These are phyloP conservation scores for Drosophila grimshawi DNA, from an alignment of 1,140 invertebrate genomes.

Conservation along the genomic window DNA sequence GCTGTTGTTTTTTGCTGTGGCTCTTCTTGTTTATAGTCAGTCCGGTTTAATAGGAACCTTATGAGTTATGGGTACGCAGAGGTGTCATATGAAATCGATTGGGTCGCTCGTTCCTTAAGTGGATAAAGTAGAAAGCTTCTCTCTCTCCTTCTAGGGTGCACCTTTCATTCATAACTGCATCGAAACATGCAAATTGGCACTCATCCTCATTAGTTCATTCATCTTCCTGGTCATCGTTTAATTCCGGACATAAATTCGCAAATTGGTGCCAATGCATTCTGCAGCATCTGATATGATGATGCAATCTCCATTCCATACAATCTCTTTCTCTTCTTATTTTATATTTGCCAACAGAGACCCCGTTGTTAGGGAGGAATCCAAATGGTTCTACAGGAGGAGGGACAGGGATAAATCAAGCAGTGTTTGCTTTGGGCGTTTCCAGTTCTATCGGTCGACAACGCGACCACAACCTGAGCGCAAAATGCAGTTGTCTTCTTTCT, in stretches of 20 bases:
- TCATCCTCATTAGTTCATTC: slow-evolving; percentile 35
- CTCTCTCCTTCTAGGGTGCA: slow-evolving; percentile 33
- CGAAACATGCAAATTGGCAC: slow-evolving; percentile 60
- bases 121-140: slow-evolving; percentile 56
- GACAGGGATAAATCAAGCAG: slow-evolving; percentile 38
- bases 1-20: slow-evolving; percentile 53
- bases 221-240: slow-evolving; percentile 24
- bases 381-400: slow-evolving; percentile 13
- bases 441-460: slow-evolving; percentile 41
- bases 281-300: slow-evolving; percentile 45
- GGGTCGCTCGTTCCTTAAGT: slow-evolving; percentile 20
- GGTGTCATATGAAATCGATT: slow-evolving; percentile 51
- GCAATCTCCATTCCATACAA: slow-evolving; percentile 50
- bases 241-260: slow-evolving; percentile 56
- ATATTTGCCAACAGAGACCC: slow-evolving; percentile 60
- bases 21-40: slow-evolving; percentile 23
- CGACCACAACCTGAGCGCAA: slow-evolving; percentile 17
- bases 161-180: slow-evolving; percentile 22
- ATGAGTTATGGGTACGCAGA: slow-evolving; percentile 56
- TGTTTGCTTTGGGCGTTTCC: slow-evolving; percentile 72
- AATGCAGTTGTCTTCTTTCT: slow-evolving; percentile 71
- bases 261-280: slow-evolving; percentile 48
- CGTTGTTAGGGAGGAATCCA: slow-evolving; percentile 53
- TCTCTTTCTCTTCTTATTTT: slow-evolving; percentile 24
- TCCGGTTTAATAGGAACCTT: slow-evolving; percentile 39